Evolutionary conservation across 2,113 vertebrate species (phyloP).

Genomic region (Pelmatolapia mariae): DNA sequence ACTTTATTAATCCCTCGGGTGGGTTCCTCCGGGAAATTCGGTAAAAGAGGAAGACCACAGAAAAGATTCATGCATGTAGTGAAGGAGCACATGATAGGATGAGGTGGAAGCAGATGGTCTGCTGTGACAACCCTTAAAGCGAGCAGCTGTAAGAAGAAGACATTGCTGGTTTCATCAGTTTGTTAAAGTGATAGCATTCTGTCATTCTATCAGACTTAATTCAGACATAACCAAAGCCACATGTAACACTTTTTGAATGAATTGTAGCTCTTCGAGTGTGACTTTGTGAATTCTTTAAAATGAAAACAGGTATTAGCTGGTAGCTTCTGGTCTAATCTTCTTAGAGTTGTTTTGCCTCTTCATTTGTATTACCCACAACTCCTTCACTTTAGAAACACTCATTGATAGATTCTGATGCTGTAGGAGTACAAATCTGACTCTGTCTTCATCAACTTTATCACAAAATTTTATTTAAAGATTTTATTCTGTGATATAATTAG

Average conservation of each 20-base stretch:
- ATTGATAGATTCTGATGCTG: neutral
- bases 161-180: neutral
- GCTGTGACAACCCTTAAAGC: neutral
- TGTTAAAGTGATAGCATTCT: neutral
- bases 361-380: neutral
- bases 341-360: neutral
- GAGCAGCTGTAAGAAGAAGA: neutral
- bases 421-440: neutral
- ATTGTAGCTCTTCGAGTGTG: neutral
- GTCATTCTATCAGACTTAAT: neutral
- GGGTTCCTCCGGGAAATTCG: too few relatives aligned
- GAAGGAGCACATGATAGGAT: neutral
- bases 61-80: neutral
- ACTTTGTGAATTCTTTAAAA: neutral
- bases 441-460: neutral
- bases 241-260: neutral
- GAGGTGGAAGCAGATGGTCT: neutral
- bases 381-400: neutral
- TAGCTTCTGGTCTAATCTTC: neutral
- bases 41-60: neutral
- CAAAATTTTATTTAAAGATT: neutral
- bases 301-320: neutral
- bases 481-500: neutral
- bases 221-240: neutral
- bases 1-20: too few relatives aligned